Conservation (phyloP, 2,888 invertebrate species). For the Dryococelus australis region DNA sequence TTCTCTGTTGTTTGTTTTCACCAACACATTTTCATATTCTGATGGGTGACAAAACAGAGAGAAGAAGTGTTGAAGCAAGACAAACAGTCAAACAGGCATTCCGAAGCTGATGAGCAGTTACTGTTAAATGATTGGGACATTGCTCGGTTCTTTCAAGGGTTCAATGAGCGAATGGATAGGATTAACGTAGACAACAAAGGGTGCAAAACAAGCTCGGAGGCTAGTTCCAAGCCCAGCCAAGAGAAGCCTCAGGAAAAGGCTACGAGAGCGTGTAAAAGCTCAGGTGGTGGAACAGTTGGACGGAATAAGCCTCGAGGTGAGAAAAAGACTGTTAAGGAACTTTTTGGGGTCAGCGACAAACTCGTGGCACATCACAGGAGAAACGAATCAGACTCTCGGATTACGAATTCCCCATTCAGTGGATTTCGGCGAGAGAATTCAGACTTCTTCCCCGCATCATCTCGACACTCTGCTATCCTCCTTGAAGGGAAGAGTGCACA, state of each 20-base stretch:
- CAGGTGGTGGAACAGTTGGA: constrained; percentile 5
- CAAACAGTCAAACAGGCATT: constrained; percentile 59
- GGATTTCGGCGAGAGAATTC: constrained; percentile 86
- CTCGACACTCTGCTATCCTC: constrained; percentile 76
- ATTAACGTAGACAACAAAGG: constrained; percentile 58
- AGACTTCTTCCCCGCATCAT: constrained; percentile 79
- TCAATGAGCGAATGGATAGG: constrained; percentile 58
- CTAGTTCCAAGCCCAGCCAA: constrained; percentile 26
- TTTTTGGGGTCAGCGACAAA: constrained; percentile 48
- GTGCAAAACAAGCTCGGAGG: constrained; percentile 26
- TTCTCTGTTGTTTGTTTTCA: constrained; percentile 9
- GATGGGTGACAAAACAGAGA: constrained; percentile 34
- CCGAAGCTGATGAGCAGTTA: constrained; percentile 78
- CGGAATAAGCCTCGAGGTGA: constrained; percentile 20
- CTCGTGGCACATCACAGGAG: constrained; percentile 65
- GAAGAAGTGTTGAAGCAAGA: constrained; percentile 46
- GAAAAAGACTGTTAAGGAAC: constrained; percentile 43
- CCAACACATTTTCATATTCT: constrained; percentile 25
- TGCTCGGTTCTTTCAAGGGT: constrained; percentile 78
- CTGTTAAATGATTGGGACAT: constrained; percentile 88
- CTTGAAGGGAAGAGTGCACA: constrained; percentile 63
- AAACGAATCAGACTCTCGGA: constrained; percentile 75
- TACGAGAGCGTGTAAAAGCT: constrained; percentile 21
- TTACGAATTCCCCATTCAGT: constrained; percentile 70
- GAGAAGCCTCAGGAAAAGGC: constrained; percentile 29